Percentiles rank a stretch among this genome's conserved stretches.
Conservation (phyloP, 2,888 invertebrate species). For the Chalcis sispes region DNA sequence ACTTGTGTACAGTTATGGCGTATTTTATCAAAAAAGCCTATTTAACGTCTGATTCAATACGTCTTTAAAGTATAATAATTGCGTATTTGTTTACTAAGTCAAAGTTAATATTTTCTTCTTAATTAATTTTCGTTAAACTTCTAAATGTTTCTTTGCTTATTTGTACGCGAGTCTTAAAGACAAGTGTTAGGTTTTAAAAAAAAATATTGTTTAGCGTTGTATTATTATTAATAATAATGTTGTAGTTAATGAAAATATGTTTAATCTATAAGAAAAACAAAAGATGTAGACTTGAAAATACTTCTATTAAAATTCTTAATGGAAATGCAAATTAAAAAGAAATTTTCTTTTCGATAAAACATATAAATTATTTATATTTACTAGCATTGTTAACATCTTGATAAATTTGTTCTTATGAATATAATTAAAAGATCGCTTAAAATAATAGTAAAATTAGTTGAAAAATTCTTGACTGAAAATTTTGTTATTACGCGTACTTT, state of each 20-base stretch:
- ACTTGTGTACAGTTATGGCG: constrained; percentile 61
- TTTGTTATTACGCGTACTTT: constrained; percentile 46
- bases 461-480: constrained; percentile 45
- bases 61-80: constrained; percentile 19
- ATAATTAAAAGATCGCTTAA: not conserved
- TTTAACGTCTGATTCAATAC: not conserved
- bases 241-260: constrained; percentile 7
- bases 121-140: constrained; percentile 20
- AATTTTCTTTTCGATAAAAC: not conserved
- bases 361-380: constrained; percentile 2
- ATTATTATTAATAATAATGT: constrained; percentile 23
- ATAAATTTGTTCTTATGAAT: not conserved
- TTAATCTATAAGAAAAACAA: not conserved
- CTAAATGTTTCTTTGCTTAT: constrained; percentile 13
- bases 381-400: constrained; percentile 1
- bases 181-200: constrained; percentile 7
- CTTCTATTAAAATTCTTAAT: constrained; percentile 17
- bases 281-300: not conserved
- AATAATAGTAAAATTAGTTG: constrained; percentile 7
- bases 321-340: constrained; percentile 10
- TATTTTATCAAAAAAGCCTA: constrained; percentile 29
- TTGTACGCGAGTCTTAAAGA: constrained; percentile 9
- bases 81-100: constrained; percentile 21
- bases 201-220: constrained; percentile 20
- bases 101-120: constrained; percentile 24